These are phyloP conservation scores for Scolopax mira DNA, from an alignment of 2,113 vertebrate genomes.

Conservation along the genomic window DNA sequence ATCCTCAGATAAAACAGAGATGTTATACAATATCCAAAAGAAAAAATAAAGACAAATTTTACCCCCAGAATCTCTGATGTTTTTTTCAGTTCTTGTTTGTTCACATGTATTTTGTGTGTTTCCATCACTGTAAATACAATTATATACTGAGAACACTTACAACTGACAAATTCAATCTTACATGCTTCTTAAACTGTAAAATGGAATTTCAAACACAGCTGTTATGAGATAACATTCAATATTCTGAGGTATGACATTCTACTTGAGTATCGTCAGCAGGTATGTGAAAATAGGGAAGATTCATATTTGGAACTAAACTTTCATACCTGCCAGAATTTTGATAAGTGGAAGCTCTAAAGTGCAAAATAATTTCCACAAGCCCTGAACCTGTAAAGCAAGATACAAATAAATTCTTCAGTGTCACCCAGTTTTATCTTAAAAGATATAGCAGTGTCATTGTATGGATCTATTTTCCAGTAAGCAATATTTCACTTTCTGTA, in stretches of 20 bases:
- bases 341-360: conserved; percentile 87
- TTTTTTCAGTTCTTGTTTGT: conserved; percentile 81
- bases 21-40: neutral
- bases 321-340: conserved; percentile 88
- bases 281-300: neutral
- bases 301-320: neutral
- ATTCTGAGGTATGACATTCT: neutral
- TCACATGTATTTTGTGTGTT: conserved; percentile 81
- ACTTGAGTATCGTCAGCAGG: neutral
- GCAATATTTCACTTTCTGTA: neutral
- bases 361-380: conserved; percentile 86
- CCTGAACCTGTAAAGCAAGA: conserved; percentile 71
- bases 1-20: neutral
- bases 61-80: conserved; percentile 89
- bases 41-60: neutral
- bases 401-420: neutral
- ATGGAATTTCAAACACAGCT: neutral
- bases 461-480: neutral
- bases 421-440: neutral
- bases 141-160: neutral
- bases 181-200: neutral
- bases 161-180: neutral
- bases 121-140: conserved; percentile 85
- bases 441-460: neutral
- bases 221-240: neutral